A percentile compares a stretch with the other conserved stretches of the same genome.
phyloP scores from a whole-genome alignment of 2,888 invertebrate species.

The Drosophila nr. fundita region DNA sequence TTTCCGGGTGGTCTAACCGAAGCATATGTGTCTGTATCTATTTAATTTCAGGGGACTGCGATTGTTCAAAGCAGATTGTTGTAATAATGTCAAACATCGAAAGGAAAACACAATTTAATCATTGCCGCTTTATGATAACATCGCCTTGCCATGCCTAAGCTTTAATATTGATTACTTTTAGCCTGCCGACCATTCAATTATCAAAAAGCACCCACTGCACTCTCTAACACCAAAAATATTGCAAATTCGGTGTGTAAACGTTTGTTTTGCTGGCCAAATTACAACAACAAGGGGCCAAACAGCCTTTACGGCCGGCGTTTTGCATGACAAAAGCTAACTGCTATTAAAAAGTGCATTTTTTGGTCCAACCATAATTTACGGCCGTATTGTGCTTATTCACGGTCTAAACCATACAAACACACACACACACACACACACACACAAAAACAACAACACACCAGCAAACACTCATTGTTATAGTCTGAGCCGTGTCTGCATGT shows the following conservation, averaged over 20 bases:
- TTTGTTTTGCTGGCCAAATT: constrained; percentile 44
- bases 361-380: constrained; percentile 58
- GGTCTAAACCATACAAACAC: constrained; percentile 32
- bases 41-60: constrained; percentile 13
- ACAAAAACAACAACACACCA: constrained; percentile 1
- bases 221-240: constrained; percentile 35
- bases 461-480: constrained; percentile 19
- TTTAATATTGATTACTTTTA: constrained; percentile 20
- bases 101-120: constrained; percentile 37
- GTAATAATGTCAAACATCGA: constrained; percentile 59
- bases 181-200: constrained; percentile 14
- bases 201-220: background rate
- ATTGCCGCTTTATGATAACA: constrained; percentile 10
- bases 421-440: constrained; percentile 27
- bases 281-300: constrained; percentile 31
- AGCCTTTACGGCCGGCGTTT: constrained; percentile 10
- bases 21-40: background rate
- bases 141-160: constrained; percentile 7
- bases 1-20: constrained; percentile 6
- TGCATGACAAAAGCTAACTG: constrained; percentile 58
- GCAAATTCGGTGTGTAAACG: constrained; percentile 57
- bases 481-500: constrained; percentile 48
- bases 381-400: constrained; percentile 59
- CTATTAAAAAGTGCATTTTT: constrained; percentile 64
- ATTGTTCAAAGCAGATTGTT: constrained; percentile 52